A percentile compares a stretch with the other conserved stretches of the same genome.
Evolutionary conservation across 2,888 invertebrate species (phyloP).

Genomic region (Pterostichus madidus): DNA sequence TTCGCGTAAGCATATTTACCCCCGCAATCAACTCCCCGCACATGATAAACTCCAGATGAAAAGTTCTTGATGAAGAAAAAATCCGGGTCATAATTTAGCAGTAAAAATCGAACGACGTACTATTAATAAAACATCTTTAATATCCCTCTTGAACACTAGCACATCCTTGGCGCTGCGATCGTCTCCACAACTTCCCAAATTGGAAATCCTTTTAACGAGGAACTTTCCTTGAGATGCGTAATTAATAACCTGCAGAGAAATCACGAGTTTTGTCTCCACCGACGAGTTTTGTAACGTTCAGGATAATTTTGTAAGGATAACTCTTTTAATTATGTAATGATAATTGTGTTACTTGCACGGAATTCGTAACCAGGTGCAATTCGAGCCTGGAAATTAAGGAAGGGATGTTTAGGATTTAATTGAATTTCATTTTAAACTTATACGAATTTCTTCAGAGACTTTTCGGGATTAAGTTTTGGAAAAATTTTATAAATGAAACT

Average conservation of each 20-base stretch:
- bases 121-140: slow-evolving; percentile 35
- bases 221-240: slow-evolving; percentile 20
- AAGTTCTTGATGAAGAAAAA: slow-evolving; percentile 41
- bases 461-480: no score
- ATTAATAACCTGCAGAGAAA: slow-evolving; percentile 12
- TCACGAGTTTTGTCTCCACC: slow-evolving; percentile 2
- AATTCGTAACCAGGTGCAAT: no score
- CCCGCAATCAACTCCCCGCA: neutral
- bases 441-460: no score
- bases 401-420: no score
- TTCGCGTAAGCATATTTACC: neutral
- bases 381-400: no score
- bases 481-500: no score
- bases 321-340: slow-evolving; percentile 39
- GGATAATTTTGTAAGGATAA: slow-evolving; percentile 38
- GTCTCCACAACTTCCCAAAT: neutral
- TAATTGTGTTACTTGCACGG: slow-evolving; percentile 12
- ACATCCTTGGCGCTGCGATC: neutral
- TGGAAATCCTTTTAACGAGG: slow-evolving; percentile 26
- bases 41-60: slow-evolving; percentile 21
- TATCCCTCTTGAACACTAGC: neutral
- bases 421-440: no score
- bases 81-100: slow-evolving; percentile 18
- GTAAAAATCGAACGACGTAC: slow-evolving; percentile 25
- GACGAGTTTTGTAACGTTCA: neutral